Evolutionary conservation across 2,888 invertebrate genomes (phyloP), one percentile per base, ranked within the genome.

Genomic region (Drosophila cyrtoloma): DNA sequence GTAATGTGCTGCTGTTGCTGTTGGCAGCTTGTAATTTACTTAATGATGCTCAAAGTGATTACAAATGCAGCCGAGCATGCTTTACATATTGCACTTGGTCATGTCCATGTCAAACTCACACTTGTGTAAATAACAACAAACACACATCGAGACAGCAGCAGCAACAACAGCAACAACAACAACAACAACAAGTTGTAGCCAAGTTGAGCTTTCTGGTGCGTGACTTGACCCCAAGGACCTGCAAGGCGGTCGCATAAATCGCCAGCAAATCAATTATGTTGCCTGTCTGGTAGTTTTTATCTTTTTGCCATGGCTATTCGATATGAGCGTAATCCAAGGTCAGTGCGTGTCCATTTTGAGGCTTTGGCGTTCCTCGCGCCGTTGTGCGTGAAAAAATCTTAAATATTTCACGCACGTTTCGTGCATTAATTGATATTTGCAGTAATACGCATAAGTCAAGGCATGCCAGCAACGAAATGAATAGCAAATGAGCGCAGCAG

Each of bases 351-450:
- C 66, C 61, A 58, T 28, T 56, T 50, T 30, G 52, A 28, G 10
- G 9, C 22, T 47, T 9, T 16, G 7, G 26, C 47, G 22, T 22
- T 28, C n/a, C 14, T 53, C 16, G 35, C 30, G 28, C 52, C 32
- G 16, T 22, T 32, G 37, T 55, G 65, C 55, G 71, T 56, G 70
- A 71, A 73, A 68, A 76, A 74, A 61, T 57, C 71, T 79, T 81
- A 77, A 77, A 81, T 81, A 90, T 91, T 89, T 91, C 67, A 78
- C 75, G 85, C 91, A 90, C 90, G 90, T 90, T 77, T 75, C 60
- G 51, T 68, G 87, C 83, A 91, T 90, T 90, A 90, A 90, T 89
- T 91, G 85, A 91, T 89, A 91, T 91, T 89, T 90, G 89, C 79
- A 82, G 81, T 83, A 91, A 88, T 91, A 89, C 89, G 75, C 85